These are phyloP conservation scores for Diarsia rubi DNA, from an alignment of 2,888 invertebrate species.

Conservation along the genomic window DNA sequence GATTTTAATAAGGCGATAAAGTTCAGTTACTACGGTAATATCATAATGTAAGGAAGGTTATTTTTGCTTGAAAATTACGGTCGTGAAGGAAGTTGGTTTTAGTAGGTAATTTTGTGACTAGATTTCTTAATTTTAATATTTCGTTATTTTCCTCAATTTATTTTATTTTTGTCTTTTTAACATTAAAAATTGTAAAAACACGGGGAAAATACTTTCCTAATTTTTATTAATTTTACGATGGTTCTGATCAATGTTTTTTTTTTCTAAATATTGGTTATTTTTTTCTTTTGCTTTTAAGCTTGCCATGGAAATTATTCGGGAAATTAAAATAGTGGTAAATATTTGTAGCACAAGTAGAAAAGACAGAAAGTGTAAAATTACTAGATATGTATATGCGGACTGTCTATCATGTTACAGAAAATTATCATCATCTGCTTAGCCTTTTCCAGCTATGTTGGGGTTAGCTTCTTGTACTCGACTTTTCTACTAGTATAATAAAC, in stretches of 20 bases:
- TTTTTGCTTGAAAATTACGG: constrained; percentile 32
- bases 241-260: neutral
- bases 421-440: too few relatives aligned
- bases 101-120: constrained; percentile 7
- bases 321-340: neutral
- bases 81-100: constrained; percentile 6
- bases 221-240: too few relatives aligned
- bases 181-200: neutral
- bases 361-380: too few relatives aligned
- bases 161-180: neutral
- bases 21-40: constrained; percentile 15
- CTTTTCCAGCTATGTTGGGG: too few relatives aligned
- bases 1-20: constrained; percentile 60
- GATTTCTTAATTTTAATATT: constrained; percentile 30
- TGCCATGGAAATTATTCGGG: neutral
- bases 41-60: constrained; percentile 16
- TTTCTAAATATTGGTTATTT: neutral
- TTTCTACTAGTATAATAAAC: too few relatives aligned
- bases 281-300: neutral
- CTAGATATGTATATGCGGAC: too few relatives aligned
- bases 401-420: too few relatives aligned
- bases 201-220: neutral
- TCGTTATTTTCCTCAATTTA: too few relatives aligned
- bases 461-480: too few relatives aligned
- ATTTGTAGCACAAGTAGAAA: neutral